Evolutionary conservation across 1,140 invertebrate species (phyloP).

Genomic region (Papilio helenus): DNA sequence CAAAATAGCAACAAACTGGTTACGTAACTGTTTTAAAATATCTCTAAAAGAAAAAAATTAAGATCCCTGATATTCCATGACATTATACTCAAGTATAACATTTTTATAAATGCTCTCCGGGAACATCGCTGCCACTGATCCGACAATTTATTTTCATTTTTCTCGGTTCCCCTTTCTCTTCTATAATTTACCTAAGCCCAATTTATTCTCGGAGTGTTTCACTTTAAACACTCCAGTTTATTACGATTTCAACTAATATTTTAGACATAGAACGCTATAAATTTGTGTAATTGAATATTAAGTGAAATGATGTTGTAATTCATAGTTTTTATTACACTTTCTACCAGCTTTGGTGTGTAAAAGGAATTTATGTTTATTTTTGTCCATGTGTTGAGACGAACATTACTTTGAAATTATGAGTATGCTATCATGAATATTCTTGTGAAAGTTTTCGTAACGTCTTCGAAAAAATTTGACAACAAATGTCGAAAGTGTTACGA

Average conservation of each 20-base stretch:
- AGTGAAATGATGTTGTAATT: not conserved
- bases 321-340: not conserved
- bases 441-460: too few relatives aligned
- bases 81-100: not conserved
- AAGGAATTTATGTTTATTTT: too few relatives aligned
- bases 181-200: not conserved
- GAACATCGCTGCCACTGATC: not conserved
- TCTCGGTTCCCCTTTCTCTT: not conserved
- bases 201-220: constrained; percentile 6
- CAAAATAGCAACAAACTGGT: too few relatives aligned
- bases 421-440: too few relatives aligned
- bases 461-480: too few relatives aligned
- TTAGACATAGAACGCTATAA: constrained; percentile 4
- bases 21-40: not conserved
- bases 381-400: too few relatives aligned
- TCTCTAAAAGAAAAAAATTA: not conserved
- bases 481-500: too few relatives aligned
- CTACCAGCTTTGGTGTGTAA: not conserved
- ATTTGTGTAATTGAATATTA: not conserved
- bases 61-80: not conserved
- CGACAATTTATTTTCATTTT: constrained; percentile 21
- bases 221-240: constrained; percentile 1
- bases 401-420: too few relatives aligned
- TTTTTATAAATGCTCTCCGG: constrained; percentile 4
- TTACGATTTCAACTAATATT: not conserved